Evolutionary conservation across 1,140 invertebrate species (phyloP).

Genomic region (Drosophila bipectinata): DNA sequence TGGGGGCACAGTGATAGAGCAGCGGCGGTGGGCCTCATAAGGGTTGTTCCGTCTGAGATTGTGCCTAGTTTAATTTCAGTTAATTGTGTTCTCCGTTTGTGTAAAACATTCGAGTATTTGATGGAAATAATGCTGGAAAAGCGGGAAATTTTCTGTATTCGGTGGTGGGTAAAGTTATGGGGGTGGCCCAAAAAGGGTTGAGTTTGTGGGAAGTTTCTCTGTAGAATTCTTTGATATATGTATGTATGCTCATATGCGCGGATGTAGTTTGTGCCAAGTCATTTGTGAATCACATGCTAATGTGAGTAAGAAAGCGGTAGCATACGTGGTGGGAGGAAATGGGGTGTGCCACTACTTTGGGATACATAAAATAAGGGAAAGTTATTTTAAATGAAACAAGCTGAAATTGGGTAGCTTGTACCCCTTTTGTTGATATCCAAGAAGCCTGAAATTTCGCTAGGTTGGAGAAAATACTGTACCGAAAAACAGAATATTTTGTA

Average conservation of each 20-base stretch:
- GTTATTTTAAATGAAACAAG: background rate
- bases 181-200: constrained; percentile 35
- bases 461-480: too few species aligned
- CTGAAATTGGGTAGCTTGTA: background rate
- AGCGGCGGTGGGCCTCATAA: constrained; percentile 35
- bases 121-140: constrained; percentile 75
- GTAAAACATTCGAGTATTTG: constrained; percentile 74
- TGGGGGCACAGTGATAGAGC: constrained; percentile 2
- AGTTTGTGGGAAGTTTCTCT: constrained; percentile 36
- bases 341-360: constrained; percentile 12
- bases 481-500: too few species aligned
- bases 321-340: background rate
- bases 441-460: background rate
- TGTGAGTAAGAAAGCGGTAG: constrained; percentile 17
- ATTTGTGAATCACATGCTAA: constrained; percentile 50
- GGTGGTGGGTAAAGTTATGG: constrained; percentile 39
- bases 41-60: constrained; percentile 62
- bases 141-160: constrained; percentile 59
- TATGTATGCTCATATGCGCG: background rate
- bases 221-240: constrained; percentile 35
- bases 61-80: constrained; percentile 80
- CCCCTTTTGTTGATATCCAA: background rate
- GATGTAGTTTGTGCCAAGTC: constrained; percentile 50
- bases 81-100: constrained; percentile 75
- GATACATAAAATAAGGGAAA: constrained; percentile 28